phyloP scores from a whole-genome alignment of 2,888 invertebrate species.

The Byasa hedistus region DNA sequence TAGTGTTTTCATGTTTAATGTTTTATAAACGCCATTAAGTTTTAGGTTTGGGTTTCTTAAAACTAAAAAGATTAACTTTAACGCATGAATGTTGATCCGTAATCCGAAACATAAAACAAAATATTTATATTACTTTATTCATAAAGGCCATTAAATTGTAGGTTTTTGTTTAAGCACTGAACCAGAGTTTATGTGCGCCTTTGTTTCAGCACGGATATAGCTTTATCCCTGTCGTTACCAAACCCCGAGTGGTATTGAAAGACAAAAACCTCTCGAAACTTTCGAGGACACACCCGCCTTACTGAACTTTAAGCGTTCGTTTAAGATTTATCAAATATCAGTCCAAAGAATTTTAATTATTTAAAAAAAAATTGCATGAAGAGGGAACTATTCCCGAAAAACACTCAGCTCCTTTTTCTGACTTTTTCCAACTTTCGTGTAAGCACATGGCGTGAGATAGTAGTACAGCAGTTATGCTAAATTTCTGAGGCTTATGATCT shows the following conservation, averaged over 20 bases:
- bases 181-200: slow-evolving; percentile 11
- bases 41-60: too few species aligned
- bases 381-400: too few species aligned
- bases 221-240: slow-evolving; percentile 17
- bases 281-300: slow-evolving; percentile 18
- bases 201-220: slow-evolving; percentile 22
- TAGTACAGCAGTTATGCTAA: too few species aligned
- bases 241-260: slow-evolving; percentile 22
- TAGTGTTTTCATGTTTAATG: too few species aligned
- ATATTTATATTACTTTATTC: background rate
- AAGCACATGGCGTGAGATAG: too few species aligned
- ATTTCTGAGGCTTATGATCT: too few species aligned
- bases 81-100: too few species aligned
- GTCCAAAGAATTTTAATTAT: background rate
- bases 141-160: background rate
- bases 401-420: too few species aligned
- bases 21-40: too few species aligned
- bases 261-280: slow-evolving; percentile 25
- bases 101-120: too few species aligned
- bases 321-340: background rate
- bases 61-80: too few species aligned
- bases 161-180: background rate
- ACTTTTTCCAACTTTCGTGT: too few species aligned
- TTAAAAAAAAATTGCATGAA: background rate
- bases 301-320: slow-evolving; percentile 12